Percentiles rank a stretch among this genome's conserved stretches.
Conservation (phyloP, 2,113 vertebrate genomes). For the Semicossyphus pulcher region DNA sequence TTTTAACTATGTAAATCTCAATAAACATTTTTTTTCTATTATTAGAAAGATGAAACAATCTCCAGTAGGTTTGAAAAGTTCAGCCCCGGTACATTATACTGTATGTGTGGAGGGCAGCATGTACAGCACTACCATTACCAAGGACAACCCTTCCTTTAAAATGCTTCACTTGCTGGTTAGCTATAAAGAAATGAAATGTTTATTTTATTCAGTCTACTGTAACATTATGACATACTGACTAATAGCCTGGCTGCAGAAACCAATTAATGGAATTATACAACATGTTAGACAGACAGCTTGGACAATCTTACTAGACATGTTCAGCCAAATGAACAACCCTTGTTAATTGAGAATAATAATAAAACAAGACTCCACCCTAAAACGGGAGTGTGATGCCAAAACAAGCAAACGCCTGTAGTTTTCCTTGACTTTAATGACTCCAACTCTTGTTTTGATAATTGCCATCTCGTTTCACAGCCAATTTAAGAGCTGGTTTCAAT, state of each 20-base stretch:
- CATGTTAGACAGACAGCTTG: slow-evolving; percentile 61
- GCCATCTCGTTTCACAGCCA: slow-evolving; percentile 81
- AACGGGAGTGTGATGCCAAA: slow-evolving; percentile 62
- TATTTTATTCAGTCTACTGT: slow-evolving; percentile 51
- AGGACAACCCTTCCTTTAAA: slow-evolving; percentile 17
- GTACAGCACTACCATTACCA: slow-evolving; percentile 6
- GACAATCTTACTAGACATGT: slow-evolving; percentile 46
- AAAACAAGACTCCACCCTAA: slow-evolving; percentile 62
- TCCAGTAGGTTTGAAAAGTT: too few relatives aligned
- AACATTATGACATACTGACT: slow-evolving; percentile 61
- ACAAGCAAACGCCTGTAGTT: slow-evolving; percentile 71
- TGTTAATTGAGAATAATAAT: slow-evolving; percentile 67
- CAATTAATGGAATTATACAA: slow-evolving; percentile 72
- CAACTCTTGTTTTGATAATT: slow-evolving; percentile 79
- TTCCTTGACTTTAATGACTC: slow-evolving; percentile 76
- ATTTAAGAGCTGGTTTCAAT: slow-evolving; percentile 80
- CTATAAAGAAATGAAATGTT: slow-evolving; percentile 35
- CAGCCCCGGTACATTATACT: too few relatives aligned
- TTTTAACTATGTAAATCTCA: too few relatives aligned
- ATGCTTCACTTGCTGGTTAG: slow-evolving; percentile 36
- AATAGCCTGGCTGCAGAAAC: slow-evolving; percentile 57
- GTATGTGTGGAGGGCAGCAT: neutral
- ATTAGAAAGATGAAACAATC: too few relatives aligned
- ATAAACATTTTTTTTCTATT: too few relatives aligned
- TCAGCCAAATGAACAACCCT: slow-evolving; percentile 60